Evolutionary conservation across 2,888 invertebrate genomes (phyloP), one percentile per base, ranked within the genome.

Genomic region (Epinotia bilunana): DNA sequence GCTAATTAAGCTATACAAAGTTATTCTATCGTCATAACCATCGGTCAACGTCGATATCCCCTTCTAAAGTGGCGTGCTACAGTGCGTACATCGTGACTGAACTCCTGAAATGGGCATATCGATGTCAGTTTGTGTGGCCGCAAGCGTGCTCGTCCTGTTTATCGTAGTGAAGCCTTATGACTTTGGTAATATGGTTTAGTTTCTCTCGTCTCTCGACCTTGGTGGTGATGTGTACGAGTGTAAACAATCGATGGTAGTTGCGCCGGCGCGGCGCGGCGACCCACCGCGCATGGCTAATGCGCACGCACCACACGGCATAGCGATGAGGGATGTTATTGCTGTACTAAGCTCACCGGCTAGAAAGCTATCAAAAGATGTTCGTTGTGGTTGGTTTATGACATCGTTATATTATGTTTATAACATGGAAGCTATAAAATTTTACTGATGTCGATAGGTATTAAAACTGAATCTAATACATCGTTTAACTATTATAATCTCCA

Each of bases 21-120:
- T 91, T 93, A 93, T 93, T 93, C 92, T 83, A 92, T 89, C 88
- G 88, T 91, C 93, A 93, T 91, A 92, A 91, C 87, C 88, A 90
- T 91, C 90, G 89, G 88, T 91, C 90, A 90, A 87, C 83, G 90
- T 89, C 89, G 86, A 92, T 90, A 91, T 88, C 84, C 88, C 89
- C 86, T 88, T 87, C 88, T 86, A 87, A 88, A 87, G 85, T 85
- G 84, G 87, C 88, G 85, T 86, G 88, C 86, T 85, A 82, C 82
- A 86, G 88, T 87, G 87, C 86, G 87, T 87, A 82, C 78, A 84
- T 91, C 94, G 93, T 93, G 93, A 94, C 93, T 82, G 83, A 90
- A 94, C 89, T 94, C 90, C 89, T 87, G 84, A 92, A 90, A 91
- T 90, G 88, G 86, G 78, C 85, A 90, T 91, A 90, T 92, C 82